phyloP scores from a whole-genome alignment of 2,113 vertebrate species.

The Aptenodytes forsteri region DNA sequence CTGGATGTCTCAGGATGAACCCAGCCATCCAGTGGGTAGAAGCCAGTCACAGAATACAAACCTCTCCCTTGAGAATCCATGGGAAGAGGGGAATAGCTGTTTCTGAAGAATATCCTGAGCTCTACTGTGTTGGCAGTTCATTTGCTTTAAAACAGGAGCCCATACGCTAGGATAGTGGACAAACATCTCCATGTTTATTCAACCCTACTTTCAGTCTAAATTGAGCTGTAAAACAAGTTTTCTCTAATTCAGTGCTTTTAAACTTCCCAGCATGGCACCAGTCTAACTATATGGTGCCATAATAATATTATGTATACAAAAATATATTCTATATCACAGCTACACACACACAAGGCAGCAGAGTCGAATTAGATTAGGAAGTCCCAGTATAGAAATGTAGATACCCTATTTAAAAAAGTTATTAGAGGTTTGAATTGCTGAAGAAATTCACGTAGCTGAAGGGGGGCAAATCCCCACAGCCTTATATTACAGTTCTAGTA shows the following conservation, averaged over 20 bases:
- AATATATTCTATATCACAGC: conserved; percentile 1
- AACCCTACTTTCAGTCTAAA: background rate
- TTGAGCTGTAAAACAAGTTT: background rate
- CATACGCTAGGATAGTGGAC: background rate
- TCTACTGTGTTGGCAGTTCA: background rate
- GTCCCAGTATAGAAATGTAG: conserved; percentile 24
- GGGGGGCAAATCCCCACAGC: background rate
- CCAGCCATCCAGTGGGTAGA: background rate
- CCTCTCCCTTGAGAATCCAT: background rate
- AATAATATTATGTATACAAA: background rate
- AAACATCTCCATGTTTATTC: background rate
- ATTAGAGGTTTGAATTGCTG: conserved; percentile 30
- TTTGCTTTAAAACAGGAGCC: background rate
- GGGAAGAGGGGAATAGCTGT: background rate
- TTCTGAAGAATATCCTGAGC: background rate
- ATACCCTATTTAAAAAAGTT: conserved; percentile 26
- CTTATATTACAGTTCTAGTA: conserved; percentile 29
- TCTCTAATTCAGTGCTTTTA: background rate
- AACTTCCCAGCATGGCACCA: background rate
- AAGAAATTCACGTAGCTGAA: conserved; percentile 33
- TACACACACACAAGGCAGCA: background rate
- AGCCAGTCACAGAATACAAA: background rate
- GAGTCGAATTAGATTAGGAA: conserved; percentile 38
- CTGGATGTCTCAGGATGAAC: background rate
- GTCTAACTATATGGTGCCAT: background rate